Evolutionary conservation across 2,888 invertebrate genomes (phyloP).

Genomic region (Temnothorax ravouxi): DNA sequence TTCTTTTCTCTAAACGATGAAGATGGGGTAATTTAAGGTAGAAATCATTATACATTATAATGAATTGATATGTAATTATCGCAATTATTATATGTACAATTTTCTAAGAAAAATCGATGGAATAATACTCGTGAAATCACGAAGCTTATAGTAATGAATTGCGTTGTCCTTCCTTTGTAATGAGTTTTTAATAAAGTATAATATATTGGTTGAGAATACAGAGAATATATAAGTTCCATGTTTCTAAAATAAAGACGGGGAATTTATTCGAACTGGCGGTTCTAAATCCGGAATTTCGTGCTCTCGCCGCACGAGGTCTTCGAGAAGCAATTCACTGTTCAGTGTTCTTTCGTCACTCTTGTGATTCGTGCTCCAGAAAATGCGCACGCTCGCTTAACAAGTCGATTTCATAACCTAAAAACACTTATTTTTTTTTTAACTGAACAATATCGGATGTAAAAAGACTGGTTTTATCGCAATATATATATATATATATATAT

Average conservation of each 20-base stretch:
- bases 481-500: not conserved
- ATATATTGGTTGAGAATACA: not conserved
- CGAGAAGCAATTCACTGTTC: not conserved
- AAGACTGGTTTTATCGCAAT: not conserved
- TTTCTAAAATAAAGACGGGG: not conserved
- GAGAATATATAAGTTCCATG: not conserved
- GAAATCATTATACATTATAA: not conserved
- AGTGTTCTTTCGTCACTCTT: not conserved
- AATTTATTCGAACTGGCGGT: not conserved
- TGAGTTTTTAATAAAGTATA: not conserved
- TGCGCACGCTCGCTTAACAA: not conserved
- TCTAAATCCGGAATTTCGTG: not conserved
- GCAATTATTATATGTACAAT: not conserved
- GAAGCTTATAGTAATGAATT: not conserved
- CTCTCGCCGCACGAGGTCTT: not conserved
- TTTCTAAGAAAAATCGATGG: not conserved
- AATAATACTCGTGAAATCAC: not conserved
- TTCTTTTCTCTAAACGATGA: not conserved
- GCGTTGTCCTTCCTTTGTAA: not conserved
- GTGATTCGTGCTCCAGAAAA: not conserved
- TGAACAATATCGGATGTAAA: not conserved
- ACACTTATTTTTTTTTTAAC: slow-evolving; percentile 9
- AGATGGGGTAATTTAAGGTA: not conserved
- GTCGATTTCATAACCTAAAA: slow-evolving; percentile 11
- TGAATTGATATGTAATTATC: not conserved